phyloP scores from a whole-genome alignment of 2,797 vertebrate genomes.

The Rachycentron canadum region DNA sequence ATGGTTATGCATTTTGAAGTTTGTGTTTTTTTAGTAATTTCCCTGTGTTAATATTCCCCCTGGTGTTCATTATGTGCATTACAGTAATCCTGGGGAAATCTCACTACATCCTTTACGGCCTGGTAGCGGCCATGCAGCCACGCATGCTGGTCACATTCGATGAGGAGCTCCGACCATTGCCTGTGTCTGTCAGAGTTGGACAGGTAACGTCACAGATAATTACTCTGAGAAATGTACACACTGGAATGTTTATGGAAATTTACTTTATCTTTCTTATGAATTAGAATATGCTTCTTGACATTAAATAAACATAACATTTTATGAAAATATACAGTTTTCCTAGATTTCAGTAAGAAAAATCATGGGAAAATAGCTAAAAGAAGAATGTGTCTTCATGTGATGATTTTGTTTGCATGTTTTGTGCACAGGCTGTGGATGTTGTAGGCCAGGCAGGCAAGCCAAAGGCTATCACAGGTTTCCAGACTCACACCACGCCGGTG shows the following conservation, averaged over 20 bases:
- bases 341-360: not conserved
- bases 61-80: conserved; percentile 59
- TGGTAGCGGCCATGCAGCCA: conserved; percentile 98
- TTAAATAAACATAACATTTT: not conserved
- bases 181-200: conserved; percentile 96
- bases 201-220: conserved; percentile 85
- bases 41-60: conserved; percentile 19
- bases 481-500: conserved; percentile 98
- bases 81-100: conserved; percentile 97
- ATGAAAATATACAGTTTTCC: not conserved
- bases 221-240: not conserved
- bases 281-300: not conserved
- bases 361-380: not conserved
- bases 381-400: not conserved
- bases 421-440: conserved; percentile 93
- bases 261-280: not conserved
- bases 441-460: conserved; percentile 98
- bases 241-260: not conserved
- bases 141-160: conserved; percentile 99
- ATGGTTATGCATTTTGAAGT: not conserved
- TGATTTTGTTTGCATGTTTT: conserved; percentile 13
- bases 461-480: conserved; percentile 99
- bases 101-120: conserved; percentile 95
- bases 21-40: not conserved
- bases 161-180: conserved; percentile 94